Base-by-base conservation (phyloP, 1,140 invertebrate genomes). In the Sinonovacula constricta region DNA sequence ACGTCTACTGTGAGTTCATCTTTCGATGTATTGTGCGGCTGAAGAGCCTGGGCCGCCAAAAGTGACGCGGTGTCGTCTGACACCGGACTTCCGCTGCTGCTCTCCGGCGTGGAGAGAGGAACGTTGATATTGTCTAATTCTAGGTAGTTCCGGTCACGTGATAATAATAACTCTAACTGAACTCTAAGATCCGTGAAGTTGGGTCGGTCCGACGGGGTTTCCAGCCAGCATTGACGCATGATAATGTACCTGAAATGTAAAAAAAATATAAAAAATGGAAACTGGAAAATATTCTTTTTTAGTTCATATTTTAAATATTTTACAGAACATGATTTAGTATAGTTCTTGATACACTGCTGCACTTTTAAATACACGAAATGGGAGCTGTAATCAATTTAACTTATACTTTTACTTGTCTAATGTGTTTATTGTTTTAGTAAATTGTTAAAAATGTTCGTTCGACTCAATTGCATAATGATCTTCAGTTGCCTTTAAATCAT, bases 221-320 rank as follows among this genome's bases (percentile, higher is more conserved):
- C 95, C 81, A 92, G 93, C 96, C 96, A 97, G 90, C 96, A 97
- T 81, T 94, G 92, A 39, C 94, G 88, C 92, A 97, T 95, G 28
- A 97, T 90, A 63, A 93, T 91, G 90, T 95, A 95, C 51, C 95
- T 96, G 84, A n/a, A 92, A 90, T 65, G 75, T 72, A 39, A 3
- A 75, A 53, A 63, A 53, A 56, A 82, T 34, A 57, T 14, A 26
- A 54, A n/a, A n/a, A n/a, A n/a, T n/a, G n/a, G n/a, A n/a, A n/a
- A n/a, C n/a, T n/a, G n/a, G n/a, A n/a, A n/a, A n/a, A n/a, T n/a
- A n/a, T n/a, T n/a, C n/a, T n/a, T n/a, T n/a, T n/a, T n/a, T n/a
- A n/a, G n/a, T n/a, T n/a, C n/a, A n/a, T n/a, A n/a, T n/a, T n/a
- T n/a, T n/a, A n/a, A n/a, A n/a, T n/a, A n/a, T n/a, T n/a, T n/a